Base-by-base conservation (phyloP, 2,888 invertebrate genomes). In the Mythimna pallens region DNA sequence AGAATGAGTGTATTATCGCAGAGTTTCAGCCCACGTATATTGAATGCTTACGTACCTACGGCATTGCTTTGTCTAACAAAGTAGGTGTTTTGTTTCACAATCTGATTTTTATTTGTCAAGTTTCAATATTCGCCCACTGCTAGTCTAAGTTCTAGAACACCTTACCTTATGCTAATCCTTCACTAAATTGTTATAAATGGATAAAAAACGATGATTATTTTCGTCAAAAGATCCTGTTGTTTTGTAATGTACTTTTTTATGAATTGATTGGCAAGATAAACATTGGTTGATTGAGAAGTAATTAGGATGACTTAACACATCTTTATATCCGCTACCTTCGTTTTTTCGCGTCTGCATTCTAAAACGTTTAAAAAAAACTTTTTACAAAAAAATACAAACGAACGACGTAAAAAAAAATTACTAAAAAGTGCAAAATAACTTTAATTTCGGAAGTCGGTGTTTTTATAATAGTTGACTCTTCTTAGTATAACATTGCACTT, bases 11-110 rank as follows among this genome's bases (percentile, higher is more conserved):
- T 70, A 54, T 75, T 81, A 73, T 75, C 73, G 73, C 80, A 76
- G 55, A 69, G 73, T 87, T 87, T 86, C 76, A 80, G 71, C 83
- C 86, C 85, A 84, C 85, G 81, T 80, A 65, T 79, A 73, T 50
- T 63, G 70, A 82, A 81, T 66, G 76, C 76, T 81, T 69, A 78
- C 74, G 77, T 66, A 74, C 80, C 80, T 72, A 78, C 76, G 73
- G 57, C 75, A 83, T 82, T 74, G 71, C 70, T 77, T 79, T 80
- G 76, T 83, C 67, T 73, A 70, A 75, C 61, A 70, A 72, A 77
- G 78, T 85, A 82, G 80, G 78, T 72, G 65, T 74, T 68, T 71
- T 43, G 65, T 82, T 84, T 81, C 81, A 74, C 80, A 85, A 81
- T 73, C 50, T 17, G 52, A 78, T 74, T 81, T 82, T 85, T 85